Conservation (phyloP, 1,140 invertebrate genomes). For the Ceratoteleas bidentatus region DNA sequence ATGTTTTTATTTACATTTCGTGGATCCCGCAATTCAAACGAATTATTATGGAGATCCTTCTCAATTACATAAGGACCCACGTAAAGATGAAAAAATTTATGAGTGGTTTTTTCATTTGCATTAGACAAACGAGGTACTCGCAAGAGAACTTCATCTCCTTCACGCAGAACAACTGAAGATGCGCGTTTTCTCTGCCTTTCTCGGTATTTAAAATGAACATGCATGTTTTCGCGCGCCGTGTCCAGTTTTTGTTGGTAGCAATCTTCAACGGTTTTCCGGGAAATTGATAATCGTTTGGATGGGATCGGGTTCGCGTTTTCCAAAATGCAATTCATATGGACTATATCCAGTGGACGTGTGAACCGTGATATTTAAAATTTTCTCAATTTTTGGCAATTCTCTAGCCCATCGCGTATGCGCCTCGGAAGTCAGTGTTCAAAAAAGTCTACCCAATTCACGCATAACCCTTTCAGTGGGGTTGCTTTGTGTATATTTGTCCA, state of each 20-base stretch:
- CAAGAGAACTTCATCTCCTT: constrained; percentile 13
- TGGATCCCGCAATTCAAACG: constrained; percentile 8
- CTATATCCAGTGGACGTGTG: constrained; percentile 42
- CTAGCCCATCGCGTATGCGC: constrained; percentile 54
- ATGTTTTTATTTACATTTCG: neutral
- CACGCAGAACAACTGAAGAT: neutral
- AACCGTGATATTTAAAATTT: constrained; percentile 69
- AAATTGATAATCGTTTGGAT: constrained; percentile 4
- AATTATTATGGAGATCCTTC: constrained; percentile 21
- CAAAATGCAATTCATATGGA: constrained; percentile 57
- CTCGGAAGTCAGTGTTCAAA: constrained; percentile 59
- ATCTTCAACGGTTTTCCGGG: neutral
- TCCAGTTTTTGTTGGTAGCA: constrained; percentile 9
- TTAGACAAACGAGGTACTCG: constrained; percentile 5
- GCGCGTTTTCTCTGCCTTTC: neutral
- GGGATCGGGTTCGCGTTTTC: constrained; percentile 17
- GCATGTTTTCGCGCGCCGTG: neutral
- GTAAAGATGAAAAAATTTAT: constrained; percentile 27
- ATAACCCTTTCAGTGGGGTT: constrained; percentile 71
- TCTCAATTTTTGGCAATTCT: constrained; percentile 59
- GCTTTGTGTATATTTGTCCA: constrained; percentile 39
- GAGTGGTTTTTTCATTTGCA: constrained; percentile 1
- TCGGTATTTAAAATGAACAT: neutral
- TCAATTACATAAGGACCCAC: constrained; percentile 11
- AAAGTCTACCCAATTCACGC: constrained; percentile 68